Conservation (phyloP, 2,888 invertebrate species). For the Melanostoma mellinum region DNA sequence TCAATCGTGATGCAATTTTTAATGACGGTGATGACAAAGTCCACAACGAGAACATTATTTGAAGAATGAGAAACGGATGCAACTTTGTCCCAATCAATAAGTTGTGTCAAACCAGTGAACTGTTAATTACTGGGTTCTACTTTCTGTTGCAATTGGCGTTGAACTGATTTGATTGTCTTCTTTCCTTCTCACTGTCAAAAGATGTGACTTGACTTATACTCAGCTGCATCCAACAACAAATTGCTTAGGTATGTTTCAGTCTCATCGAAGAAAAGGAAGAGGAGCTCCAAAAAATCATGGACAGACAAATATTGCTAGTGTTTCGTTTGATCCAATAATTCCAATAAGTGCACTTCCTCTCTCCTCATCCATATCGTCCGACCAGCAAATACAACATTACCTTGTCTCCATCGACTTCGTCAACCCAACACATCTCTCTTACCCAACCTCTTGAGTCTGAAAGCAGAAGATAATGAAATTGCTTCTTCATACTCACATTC, state of each 20-base stretch:
- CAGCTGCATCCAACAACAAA: too few relatives aligned
- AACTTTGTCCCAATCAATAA: conserved; percentile 1
- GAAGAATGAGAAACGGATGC: background rate
- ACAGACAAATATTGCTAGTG: too few relatives aligned
- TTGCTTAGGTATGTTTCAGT: too few relatives aligned
- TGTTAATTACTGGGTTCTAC: conserved; percentile 7
- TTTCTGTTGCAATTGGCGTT: background rate
- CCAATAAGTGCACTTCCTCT: too few relatives aligned
- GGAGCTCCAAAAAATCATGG: too few relatives aligned
- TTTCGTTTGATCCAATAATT: too few relatives aligned
- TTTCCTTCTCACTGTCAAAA: conserved; percentile 72
- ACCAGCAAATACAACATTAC: too few relatives aligned
- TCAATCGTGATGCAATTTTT: conserved; percentile 68
- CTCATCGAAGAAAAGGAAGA: too few relatives aligned
- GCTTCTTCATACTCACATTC: conserved; percentile 18
- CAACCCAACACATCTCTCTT: background rate
- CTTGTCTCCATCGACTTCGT: conserved; percentile 4
- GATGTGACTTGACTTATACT: background rate
- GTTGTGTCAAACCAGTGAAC: background rate
- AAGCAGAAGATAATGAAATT: conserved; percentile 58
- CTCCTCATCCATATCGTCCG: too few relatives aligned
- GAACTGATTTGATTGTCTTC: conserved; percentile 71
- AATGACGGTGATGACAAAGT: conserved; percentile 57
- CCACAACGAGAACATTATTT: conserved; percentile 40
- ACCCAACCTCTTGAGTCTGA: conserved; percentile 20